Conservation (phyloP, 2,113 vertebrate species). For the Gopherus flavomarginatus region DNA sequence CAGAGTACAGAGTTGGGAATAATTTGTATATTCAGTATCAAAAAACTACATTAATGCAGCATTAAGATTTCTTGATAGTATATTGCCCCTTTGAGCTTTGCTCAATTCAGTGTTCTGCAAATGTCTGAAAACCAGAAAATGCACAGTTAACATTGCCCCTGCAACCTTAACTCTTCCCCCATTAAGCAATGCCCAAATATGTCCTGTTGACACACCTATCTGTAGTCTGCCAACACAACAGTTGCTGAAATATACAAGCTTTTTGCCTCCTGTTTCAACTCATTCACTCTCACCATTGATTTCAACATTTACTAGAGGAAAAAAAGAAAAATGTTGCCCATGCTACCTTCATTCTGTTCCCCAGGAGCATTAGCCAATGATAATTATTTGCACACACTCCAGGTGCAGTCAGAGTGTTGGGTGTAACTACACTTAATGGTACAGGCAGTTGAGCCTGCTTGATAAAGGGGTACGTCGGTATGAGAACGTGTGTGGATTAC, state of each 20-base stretch:
- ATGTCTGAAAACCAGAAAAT: neutral
- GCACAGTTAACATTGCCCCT: neutral
- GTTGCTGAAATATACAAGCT: neutral
- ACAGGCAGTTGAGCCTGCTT: too few relatives aligned
- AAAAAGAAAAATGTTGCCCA: neutral
- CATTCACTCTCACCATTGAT: neutral
- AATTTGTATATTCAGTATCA: neutral
- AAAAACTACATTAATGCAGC: neutral
- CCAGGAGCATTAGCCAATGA: neutral
- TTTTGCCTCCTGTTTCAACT: neutral
- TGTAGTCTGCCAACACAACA: neutral
- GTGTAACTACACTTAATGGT: neutral
- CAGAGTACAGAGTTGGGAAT: neutral
- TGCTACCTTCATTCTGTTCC: neutral
- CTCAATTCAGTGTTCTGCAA: neutral
- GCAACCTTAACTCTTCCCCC: neutral
- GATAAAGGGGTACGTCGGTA: too few relatives aligned
- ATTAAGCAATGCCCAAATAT: neutral
- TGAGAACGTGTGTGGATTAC: too few relatives aligned
- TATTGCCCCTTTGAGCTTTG: neutral
- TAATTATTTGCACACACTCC: neutral
- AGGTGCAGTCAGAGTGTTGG: neutral
- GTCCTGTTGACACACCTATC: neutral
- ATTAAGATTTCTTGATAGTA: neutral
- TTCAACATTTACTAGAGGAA: neutral